phyloP scores from a whole-genome alignment of 2,888 invertebrate genomes.

The Pristionchus entomophagus region DNA sequence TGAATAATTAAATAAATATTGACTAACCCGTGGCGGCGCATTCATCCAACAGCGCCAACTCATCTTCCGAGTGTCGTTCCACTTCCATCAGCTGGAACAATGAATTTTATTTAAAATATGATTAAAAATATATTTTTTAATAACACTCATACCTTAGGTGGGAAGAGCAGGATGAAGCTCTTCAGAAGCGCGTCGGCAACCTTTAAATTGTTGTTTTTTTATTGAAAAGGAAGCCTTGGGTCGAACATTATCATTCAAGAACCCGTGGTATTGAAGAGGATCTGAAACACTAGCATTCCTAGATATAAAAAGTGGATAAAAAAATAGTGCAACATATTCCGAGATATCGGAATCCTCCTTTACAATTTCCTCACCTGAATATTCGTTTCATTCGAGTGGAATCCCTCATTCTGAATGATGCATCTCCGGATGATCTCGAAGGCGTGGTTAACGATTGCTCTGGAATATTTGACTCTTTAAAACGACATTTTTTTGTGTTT shows the following conservation, averaged over 20 bases:
- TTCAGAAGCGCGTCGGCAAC: constrained; percentile 41
- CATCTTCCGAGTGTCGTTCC: constrained; percentile 61
- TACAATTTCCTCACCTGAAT: not conserved
- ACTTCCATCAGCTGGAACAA: constrained; percentile 58
- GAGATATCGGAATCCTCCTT: no score
- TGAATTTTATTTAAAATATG: not conserved
- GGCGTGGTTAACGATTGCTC: constrained; percentile 38
- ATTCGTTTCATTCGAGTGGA: constrained; percentile 41
- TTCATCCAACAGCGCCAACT: constrained; percentile 56
- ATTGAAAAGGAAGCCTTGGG: no score
- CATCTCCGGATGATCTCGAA: constrained; percentile 38
- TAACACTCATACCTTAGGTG: constrained; percentile 34
- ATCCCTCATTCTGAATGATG: constrained; percentile 39
- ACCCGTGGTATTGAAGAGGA: not conserved
- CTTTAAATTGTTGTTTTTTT: not conserved
- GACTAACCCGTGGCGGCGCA: constrained; percentile 23
- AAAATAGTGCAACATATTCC: no score
- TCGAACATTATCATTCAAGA: not conserved
- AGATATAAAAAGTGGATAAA: not conserved
- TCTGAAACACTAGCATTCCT: not conserved
- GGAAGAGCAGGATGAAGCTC: constrained; percentile 47
- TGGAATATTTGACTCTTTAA: not conserved
- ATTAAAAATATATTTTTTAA: not conserved
- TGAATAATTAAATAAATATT: not conserved
- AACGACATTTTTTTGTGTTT: no score